A percentile compares a stretch with the other conserved stretches of the same genome.
Evolutionary conservation across 2,797 vertebrate species (phyloP).

Genomic region (Simalia tracyae): DNA sequence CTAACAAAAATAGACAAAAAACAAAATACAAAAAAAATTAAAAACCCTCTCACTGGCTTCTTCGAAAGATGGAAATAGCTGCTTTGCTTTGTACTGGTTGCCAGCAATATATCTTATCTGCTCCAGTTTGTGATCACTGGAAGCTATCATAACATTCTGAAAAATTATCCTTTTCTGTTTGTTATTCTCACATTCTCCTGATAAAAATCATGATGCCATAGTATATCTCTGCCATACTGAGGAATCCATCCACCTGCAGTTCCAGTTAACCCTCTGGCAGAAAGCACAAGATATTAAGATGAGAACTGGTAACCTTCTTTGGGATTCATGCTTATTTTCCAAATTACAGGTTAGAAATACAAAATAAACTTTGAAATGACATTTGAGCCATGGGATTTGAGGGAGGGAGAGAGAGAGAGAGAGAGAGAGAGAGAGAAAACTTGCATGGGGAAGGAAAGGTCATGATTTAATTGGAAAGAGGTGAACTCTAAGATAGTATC

Average conservation of each 20-base stretch:
- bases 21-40: not conserved
- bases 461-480: constrained; percentile 66
- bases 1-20: not conserved
- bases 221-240: constrained; percentile 34
- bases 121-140: not conserved
- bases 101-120: not conserved
- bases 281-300: constrained; percentile 37
- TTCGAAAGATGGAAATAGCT: not conserved
- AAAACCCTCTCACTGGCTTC: not conserved
- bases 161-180: constrained; percentile 1
- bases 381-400: constrained; percentile 52
- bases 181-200: constrained; percentile 18
- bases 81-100: not conserved
- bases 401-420: not conserved
- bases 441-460: constrained; percentile 52
- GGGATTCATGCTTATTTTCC: constrained; percentile 50
- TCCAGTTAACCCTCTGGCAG: constrained; percentile 28
- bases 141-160: not conserved
- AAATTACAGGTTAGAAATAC: constrained; percentile 56
- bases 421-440: constrained; percentile 16
- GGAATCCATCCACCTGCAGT: constrained; percentile 29
- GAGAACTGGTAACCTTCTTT: constrained; percentile 59
- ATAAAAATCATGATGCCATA: constrained; percentile 15
- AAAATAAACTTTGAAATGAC: constrained; percentile 62
- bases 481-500: constrained; percentile 54